A percentile compares a stretch with the other conserved stretches of the same genome.
Conservation (phyloP, 2,797 vertebrate species). For the Scolopax bukidnonensis region DNA sequence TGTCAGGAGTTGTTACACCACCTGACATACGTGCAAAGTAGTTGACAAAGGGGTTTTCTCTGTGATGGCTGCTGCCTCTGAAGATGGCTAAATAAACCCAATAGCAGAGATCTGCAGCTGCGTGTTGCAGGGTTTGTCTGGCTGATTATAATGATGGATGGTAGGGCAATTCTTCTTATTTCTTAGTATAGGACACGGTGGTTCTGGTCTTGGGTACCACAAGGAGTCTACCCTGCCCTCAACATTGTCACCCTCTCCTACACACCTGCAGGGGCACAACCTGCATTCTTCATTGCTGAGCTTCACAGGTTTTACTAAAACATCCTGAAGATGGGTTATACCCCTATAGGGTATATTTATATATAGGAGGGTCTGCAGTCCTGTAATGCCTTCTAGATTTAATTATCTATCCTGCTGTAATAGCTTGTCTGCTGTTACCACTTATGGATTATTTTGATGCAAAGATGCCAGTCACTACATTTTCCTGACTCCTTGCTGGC, state of each 20-base stretch:
- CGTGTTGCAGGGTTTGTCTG: not conserved
- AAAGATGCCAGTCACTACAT: not conserved
- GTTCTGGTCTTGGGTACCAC: not conserved
- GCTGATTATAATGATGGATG: not conserved
- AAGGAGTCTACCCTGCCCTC: not conserved
- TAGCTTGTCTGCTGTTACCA: not conserved
- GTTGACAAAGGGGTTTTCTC: not conserved
- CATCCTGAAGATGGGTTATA: fast-evolving
- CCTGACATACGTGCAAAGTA: not conserved
- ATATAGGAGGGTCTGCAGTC: not conserved
- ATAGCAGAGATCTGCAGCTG: not conserved
- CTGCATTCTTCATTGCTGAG: not conserved
- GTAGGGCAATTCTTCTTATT: not conserved
- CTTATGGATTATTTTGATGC: not conserved
- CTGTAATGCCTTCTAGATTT: not conserved
- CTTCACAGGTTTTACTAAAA: not conserved
- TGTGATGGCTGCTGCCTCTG: not conserved
- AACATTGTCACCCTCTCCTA: not conserved
- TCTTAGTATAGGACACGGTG: not conserved
- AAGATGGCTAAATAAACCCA: not conserved
- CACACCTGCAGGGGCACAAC: not conserved
- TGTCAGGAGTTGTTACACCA: not conserved
- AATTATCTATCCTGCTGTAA: not conserved
- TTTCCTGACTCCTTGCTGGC: not conserved
- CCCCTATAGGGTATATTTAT: not conserved